phyloP scores from a whole-genome alignment of 2,888 invertebrate genomes.

The Aelia acuminata region DNA sequence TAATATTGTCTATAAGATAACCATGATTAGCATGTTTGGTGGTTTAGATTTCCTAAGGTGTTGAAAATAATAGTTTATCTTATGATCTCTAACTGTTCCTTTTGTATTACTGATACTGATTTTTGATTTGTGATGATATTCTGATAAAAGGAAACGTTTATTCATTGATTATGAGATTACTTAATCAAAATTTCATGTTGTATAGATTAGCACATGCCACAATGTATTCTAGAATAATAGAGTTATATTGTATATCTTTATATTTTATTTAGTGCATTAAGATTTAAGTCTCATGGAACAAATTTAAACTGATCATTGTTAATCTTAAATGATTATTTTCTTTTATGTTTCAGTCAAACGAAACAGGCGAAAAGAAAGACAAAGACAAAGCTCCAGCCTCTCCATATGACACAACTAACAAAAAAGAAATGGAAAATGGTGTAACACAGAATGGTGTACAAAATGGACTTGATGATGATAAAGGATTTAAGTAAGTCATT shows the following conservation, averaged over 20 bases:
- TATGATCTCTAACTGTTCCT: no score
- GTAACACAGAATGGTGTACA: slow-evolving; percentile 74
- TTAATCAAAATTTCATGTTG: no score
- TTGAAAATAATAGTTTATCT: no score
- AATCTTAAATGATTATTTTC: not conserved
- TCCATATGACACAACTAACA: slow-evolving; percentile 72
- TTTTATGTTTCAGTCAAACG: slow-evolving; percentile 68
- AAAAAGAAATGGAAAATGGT: slow-evolving; percentile 69
- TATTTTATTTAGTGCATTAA: not conserved
- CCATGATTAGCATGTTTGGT: no score
- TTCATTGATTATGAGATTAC: not conserved
- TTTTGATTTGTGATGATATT: no score
- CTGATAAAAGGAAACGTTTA: no score
- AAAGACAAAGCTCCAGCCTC: slow-evolving; percentile 74
- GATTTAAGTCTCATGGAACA: not conserved
- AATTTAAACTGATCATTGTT: no score
- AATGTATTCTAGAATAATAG: not conserved
- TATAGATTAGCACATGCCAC: not conserved
- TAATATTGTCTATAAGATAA: no score
- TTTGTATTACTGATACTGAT: no score
- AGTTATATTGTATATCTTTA: not conserved
- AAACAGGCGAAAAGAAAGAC: slow-evolving; percentile 70
- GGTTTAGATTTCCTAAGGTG: no score
- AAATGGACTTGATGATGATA: slow-evolving; percentile 88
- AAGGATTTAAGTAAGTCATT: slow-evolving; percentile 88